Evolutionary conservation across 2,888 invertebrate genomes (phyloP), one percentile per base, ranked within the genome.

Genomic region (Drosophila conformis): DNA sequence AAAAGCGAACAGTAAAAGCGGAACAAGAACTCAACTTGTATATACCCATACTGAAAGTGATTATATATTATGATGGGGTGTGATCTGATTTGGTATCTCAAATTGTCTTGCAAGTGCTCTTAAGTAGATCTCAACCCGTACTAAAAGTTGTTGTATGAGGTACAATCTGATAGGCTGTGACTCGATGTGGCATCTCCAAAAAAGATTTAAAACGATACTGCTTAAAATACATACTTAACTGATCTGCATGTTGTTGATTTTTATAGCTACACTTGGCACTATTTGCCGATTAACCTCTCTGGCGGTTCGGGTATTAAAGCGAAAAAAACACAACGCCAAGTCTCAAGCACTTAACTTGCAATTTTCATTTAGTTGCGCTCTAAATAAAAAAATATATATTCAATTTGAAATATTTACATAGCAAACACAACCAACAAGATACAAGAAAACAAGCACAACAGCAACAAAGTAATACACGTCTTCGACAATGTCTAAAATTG

Each of bases 281-380:
- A 29, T 21, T 46, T 7, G 46, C 8, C 21, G 15, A 4, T 27
- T n/a, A 56, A 56, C 25, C 36, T 27, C 13, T 13, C 18, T 36
- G 35, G 4, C 27, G 2, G 6, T n/a, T 0, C 10, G 31, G 31
- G 31, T 54, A 40, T 51, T 18, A 15, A 42, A 25, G 4, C 13
- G 15, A 33, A 31, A 57, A 40, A 40, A 27, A 54, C 6, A 59
- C 27, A 13, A 38, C 36, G 33, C 56, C 29, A 52, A 31, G 31
- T 42, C 31, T 31, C 27, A 42, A 49, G 68, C 63, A 77, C 60
- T 77, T 73, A 51, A 40, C 35, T 66, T 66, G 69, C 53, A 70
- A 65, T 81, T 83, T 77, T 65, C 71, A 74, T 82, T 80, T 86
- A 78, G 80, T 70, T 82, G 62, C 68, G 83, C 80, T 83, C 82